phyloP scores from a whole-genome alignment of 1,140 invertebrate species.

The Diorhabda carinulata region DNA sequence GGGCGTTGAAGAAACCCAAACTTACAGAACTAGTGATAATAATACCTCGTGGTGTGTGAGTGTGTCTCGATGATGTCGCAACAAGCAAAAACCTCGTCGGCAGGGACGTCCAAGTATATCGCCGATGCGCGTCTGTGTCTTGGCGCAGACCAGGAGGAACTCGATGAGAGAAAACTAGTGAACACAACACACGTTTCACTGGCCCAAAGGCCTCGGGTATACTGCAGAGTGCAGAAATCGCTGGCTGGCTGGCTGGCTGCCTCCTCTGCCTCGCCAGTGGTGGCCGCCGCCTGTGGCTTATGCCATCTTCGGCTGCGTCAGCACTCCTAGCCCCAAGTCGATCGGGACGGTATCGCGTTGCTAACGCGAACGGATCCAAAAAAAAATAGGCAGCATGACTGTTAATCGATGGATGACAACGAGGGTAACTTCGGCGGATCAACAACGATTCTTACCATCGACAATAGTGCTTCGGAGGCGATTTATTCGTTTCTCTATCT shows the following conservation, averaged over 20 bases:
- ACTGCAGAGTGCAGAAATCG: slow-evolving; percentile 20
- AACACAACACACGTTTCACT: slow-evolving; percentile 4
- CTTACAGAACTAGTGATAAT: slow-evolving; percentile 10
- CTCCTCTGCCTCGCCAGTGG: slow-evolving; percentile 3
- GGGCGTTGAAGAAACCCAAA: slow-evolving; percentile 15
- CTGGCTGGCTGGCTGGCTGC: neutral
- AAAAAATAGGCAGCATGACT: neutral
- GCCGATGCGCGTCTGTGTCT: slow-evolving; percentile 17
- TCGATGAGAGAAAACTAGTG: neutral
- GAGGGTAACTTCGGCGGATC: neutral
- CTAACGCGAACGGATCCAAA: neutral
- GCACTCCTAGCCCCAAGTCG: neutral
- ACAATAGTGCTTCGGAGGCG: neutral
- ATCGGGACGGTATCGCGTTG: neutral
- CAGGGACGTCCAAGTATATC: slow-evolving; percentile 5
- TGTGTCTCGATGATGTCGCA: slow-evolving; percentile 13
- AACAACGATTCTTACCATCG: neutral
- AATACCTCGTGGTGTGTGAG: slow-evolving; percentile 9
- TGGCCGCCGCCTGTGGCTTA: slow-evolving; percentile 9
- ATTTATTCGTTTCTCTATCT: neutral
- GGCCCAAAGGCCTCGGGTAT: slow-evolving; percentile 13
- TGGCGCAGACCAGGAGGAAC: slow-evolving; percentile 18
- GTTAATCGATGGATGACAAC: slow-evolving; percentile 13
- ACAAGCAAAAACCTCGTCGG: slow-evolving; percentile 7
- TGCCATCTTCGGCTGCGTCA: slow-evolving; percentile 14